Evolutionary conservation across 2,888 invertebrate species (phyloP), one percentile per base, ranked within the genome.

Genomic region (Phania funesta): DNA sequence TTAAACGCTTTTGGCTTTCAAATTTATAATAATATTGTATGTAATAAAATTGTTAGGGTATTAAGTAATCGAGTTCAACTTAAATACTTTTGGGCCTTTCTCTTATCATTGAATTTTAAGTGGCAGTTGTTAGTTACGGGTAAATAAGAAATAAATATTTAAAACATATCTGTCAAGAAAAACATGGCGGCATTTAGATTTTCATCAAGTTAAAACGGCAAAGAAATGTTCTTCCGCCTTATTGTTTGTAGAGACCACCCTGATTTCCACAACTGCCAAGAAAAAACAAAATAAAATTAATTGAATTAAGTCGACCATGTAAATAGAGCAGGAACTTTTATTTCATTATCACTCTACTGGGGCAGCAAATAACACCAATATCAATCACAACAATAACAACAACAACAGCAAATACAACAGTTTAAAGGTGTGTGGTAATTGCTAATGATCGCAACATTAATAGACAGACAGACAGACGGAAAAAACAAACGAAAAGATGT

Each of bases 381-480:
- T 0, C 41, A 50, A 67, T 0, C 22, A 24, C 22, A 18, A 44
- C 24, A 44, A 62, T 3, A 24, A 18, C 50, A 62, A 18, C 50
- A 73, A 74, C 54, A 64, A 24, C 54, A 64, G 8, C 29, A 9
- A 60, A 35, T 16, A n/a, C n/a, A n/a, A n/a, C n/a, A 77, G 46
- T 77, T 76, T 62, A 76, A 68, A 70, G 54, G 68, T 77, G 62
- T 77, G 68, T 70, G 76, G 70, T 77, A 68, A 64, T 70, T 62
- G 62, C 68, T 77, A 77, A 77, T 70, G 68, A 70, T 62, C 26
- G 70, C 70, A 77, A 70, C 70, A 67, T 60, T 24, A 77, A 70
- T 70, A 64, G 32, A 50, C 18, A 48, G 65, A 50, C 20, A 29
- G 44, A 20, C 24, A 38, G 48, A 20, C 60, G 3, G 16, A 67